Conservation (phyloP, 2,113 vertebrate species). For the Falco punctatus region DNA sequence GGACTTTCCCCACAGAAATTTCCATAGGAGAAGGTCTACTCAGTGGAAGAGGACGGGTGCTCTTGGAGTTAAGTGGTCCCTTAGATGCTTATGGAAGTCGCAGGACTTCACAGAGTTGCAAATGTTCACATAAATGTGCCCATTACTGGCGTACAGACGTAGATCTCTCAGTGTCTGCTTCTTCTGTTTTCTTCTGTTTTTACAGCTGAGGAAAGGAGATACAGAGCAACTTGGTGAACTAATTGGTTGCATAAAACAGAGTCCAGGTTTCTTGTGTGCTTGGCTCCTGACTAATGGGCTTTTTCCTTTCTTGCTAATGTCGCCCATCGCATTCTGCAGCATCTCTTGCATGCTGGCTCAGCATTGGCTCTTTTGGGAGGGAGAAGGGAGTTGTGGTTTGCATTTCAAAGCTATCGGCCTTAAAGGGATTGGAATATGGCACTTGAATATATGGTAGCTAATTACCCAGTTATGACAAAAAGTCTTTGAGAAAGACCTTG, state of each 20-base stretch:
- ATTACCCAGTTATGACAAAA: neutral
- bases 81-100: neutral
- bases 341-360: neutral
- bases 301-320: neutral
- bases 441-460: neutral
- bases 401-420: neutral
- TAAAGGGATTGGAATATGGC: neutral
- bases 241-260: neutral
- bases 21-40: neutral
- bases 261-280: neutral
- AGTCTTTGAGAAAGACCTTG: constrained; percentile 17
- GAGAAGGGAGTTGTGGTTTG: neutral
- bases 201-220: neutral
- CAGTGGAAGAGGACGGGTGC: neutral
- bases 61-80: neutral
- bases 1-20: neutral
- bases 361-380: neutral
- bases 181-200: neutral
- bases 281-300: neutral
- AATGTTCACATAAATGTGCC: neutral
- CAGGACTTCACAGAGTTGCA: neutral
- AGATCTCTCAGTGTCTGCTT: neutral
- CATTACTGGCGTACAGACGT: rapidly evolving
- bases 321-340: neutral
- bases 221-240: neutral